These are phyloP conservation scores for Drosophila nigromelanica DNA, from an alignment of 1,140 invertebrate species.

Conservation along the genomic window DNA sequence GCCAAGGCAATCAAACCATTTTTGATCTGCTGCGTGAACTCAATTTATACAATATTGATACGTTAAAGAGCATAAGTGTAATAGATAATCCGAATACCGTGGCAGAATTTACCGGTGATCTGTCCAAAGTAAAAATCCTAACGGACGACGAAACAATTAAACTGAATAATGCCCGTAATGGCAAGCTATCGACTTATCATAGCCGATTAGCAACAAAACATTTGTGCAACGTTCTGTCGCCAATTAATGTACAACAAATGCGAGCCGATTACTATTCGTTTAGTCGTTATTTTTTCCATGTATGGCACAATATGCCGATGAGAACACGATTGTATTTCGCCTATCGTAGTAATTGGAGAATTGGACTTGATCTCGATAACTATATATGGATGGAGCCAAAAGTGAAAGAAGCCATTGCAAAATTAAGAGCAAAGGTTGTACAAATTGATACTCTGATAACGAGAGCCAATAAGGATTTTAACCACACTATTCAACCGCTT, in stretches of 20 bases:
- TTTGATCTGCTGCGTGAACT: neutral
- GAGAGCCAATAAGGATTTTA: neutral
- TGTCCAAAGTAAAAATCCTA: neutral
- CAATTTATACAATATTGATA: neutral
- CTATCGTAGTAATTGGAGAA: neutral
- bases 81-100: no score
- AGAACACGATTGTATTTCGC: rapidly evolving
- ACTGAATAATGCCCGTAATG: neutral
- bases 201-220: neutral
- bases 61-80: neutral
- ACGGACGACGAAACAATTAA: neutral
- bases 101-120: neutral
- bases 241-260: neutral
- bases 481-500: neutral
- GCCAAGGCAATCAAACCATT: neutral
- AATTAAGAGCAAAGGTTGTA: neutral
- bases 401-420: neutral
- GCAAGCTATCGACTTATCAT: neutral
- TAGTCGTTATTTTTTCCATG: no score
- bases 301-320: neutral
- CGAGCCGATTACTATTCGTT: no score
- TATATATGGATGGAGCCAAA: neutral
- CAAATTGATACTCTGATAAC: neutral
- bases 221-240: neutral
- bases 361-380: neutral